These are phyloP conservation scores for Pitta sordida DNA, from an alignment of 2,113 vertebrate species.

Conservation along the genomic window DNA sequence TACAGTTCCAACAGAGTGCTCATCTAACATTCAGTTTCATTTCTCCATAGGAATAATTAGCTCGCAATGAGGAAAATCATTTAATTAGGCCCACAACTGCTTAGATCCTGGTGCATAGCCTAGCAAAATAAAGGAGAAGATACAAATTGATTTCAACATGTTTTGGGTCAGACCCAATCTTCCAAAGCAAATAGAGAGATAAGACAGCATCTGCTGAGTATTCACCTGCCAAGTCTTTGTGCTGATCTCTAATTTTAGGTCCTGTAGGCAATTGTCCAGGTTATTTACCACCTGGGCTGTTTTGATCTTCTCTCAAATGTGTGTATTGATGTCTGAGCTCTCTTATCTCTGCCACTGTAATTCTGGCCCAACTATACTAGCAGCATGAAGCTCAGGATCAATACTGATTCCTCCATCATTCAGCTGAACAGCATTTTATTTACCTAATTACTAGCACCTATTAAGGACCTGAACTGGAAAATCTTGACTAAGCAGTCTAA, in stretches of 20 bases:
- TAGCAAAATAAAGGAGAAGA: constrained; percentile 13
- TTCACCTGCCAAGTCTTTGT: constrained; percentile 50
- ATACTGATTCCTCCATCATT: not conserved
- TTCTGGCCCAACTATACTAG: not conserved
- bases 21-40: constrained; percentile 37
- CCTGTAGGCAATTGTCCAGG: constrained; percentile 14
- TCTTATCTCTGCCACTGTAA: not conserved
- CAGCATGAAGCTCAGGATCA: not conserved
- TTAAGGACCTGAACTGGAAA: not conserved
- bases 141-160: constrained; percentile 49
- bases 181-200: constrained; percentile 61
- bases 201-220: constrained; percentile 55
- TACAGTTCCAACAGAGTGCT: not conserved
- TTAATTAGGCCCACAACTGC: constrained; percentile 45
- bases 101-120: not conserved
- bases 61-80: constrained; percentile 38
- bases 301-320: not conserved
- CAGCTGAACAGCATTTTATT: not conserved
- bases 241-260: constrained; percentile 48
- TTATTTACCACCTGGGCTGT: constrained; percentile 52
- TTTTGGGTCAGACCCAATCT: constrained; percentile 34
- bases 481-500: not conserved
- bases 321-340: not conserved
- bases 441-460: not conserved
- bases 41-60: constrained; percentile 38